phyloP scores from a whole-genome alignment of 2,113 vertebrate genomes.

The Marcusenius ussheri region DNA sequence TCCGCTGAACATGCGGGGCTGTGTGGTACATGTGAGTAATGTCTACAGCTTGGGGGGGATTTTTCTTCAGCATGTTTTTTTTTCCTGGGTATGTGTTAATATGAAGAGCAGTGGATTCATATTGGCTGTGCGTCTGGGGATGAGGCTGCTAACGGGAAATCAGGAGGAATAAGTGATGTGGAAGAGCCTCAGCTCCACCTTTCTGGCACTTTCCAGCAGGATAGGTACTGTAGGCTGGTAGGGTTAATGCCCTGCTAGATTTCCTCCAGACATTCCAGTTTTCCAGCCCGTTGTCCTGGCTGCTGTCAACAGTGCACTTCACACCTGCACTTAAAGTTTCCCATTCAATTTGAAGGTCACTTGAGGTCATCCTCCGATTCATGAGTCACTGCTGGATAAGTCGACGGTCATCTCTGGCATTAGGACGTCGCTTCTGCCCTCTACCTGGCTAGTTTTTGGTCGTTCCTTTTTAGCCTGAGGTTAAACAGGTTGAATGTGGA shows the following conservation, averaged over 20 bases:
- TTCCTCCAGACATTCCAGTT: background rate
- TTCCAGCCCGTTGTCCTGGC: background rate
- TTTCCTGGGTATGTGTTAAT: background rate
- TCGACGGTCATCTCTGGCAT: too few relatives aligned
- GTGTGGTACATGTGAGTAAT: background rate
- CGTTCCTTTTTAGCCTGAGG: background rate
- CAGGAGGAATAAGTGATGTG: background rate
- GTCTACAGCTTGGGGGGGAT: background rate
- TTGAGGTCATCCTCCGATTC: too few relatives aligned
- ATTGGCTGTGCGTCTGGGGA: background rate
- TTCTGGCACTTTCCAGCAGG: background rate
- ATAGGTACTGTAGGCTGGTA: background rate
- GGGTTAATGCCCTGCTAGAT: background rate
- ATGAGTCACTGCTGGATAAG: too few relatives aligned
- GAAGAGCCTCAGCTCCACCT: background rate
- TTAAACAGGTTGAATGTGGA: background rate
- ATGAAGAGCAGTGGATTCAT: background rate
- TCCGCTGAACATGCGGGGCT: background rate
- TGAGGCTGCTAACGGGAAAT: background rate
- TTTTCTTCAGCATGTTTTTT: background rate
- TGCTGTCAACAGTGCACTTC: background rate
- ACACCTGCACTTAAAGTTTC: too few relatives aligned
- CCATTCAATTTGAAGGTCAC: too few relatives aligned
- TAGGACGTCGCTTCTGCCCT: too few relatives aligned
- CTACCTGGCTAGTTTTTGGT: too few relatives aligned